phyloP scores from a whole-genome alignment of 2,888 invertebrate genomes.

The Ectemnius lituratus region DNA sequence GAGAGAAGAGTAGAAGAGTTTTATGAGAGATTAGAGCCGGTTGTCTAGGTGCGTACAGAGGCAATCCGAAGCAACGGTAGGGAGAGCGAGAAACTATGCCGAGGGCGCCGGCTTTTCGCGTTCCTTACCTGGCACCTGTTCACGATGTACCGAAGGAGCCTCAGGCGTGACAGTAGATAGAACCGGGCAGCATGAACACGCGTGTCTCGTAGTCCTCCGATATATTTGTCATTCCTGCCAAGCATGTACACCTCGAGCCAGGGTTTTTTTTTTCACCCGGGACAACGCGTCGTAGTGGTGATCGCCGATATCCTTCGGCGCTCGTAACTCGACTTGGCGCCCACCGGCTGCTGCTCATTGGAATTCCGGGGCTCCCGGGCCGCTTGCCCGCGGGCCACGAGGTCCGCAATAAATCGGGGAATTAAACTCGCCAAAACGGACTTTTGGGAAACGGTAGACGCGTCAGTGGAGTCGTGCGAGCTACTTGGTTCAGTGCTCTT shows the following conservation, averaged over 20 bases:
- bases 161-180: conserved; percentile 68
- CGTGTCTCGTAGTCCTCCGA: conserved; percentile 46
- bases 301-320: not conserved
- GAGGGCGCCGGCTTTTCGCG: conserved; percentile 52
- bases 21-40: too few relatives aligned
- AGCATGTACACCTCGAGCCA: conserved; percentile 38
- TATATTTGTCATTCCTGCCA: conserved; percentile 38
- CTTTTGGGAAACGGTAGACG: not conserved
- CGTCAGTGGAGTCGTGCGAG: not conserved
- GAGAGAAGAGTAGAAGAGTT: too few relatives aligned
- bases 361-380: conserved; percentile 1
- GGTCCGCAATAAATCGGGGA: conserved; percentile 2
- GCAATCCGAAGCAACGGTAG: not conserved
- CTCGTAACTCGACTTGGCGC: too few relatives aligned
- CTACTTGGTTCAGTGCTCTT: too few relatives aligned
- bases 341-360: not conserved
- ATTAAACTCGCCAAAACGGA: not conserved
- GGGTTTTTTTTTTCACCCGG: conserved; percentile 13
- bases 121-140: conserved; percentile 65
- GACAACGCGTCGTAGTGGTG: not conserved
- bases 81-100: conserved; percentile 39
- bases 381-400: not conserved
- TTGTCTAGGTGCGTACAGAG: too few relatives aligned
- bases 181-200: conserved; percentile 65
- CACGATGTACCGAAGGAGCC: conserved; percentile 62